Evolutionary conservation across 1,140 invertebrate genomes (phyloP), one percentile per base, ranked within the genome.

Genomic region (Aphelinus certus): DNA sequence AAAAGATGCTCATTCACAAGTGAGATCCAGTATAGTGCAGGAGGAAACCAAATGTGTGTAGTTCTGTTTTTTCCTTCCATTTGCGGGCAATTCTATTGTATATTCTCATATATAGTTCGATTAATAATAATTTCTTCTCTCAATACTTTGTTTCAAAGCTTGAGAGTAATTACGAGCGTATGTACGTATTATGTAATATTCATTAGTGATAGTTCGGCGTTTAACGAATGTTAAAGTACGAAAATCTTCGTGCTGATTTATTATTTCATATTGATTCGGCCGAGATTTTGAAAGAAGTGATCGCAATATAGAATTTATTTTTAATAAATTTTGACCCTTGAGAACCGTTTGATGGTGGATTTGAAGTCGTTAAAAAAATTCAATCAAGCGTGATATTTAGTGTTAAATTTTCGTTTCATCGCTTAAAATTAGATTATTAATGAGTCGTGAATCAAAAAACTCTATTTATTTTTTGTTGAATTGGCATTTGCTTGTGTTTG

Each of bases 11-110:
- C 10, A 62, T 48, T 64, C 42, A 64, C 26, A 61, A 64, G 49
- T n/a, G 60, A 70, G 3, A 10, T 46, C 9, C 43, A n/a, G 26
- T 26, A 26, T 2, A 61, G 45, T 51, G 45, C 9, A 56, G 63
- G 48, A 9, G 45, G 66, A 73, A 60, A 73, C 64, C 71, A 73
- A 73, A 67, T 61, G 56, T 49, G 1, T 66, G 55, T 60, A 73
- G 55, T 51, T 73, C n/a, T 63, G 26, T 26, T 26, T 26, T 26
- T 26, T 26, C 26, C 26, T 26, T 26, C 26, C 26, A 57, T n/a
- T 73, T 67, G 62, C 43, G 43, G 55, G 5, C 63, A 26, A 60
- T 66, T 58, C 60, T 26, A 7, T 62, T 68, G 49, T 58, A 48
- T 3, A 47, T 48, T 74, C 42, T 65, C 69, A 5, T 71, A 26